phyloP scores from a whole-genome alignment of 2,888 invertebrate genomes.

The Pammene aurita region DNA sequence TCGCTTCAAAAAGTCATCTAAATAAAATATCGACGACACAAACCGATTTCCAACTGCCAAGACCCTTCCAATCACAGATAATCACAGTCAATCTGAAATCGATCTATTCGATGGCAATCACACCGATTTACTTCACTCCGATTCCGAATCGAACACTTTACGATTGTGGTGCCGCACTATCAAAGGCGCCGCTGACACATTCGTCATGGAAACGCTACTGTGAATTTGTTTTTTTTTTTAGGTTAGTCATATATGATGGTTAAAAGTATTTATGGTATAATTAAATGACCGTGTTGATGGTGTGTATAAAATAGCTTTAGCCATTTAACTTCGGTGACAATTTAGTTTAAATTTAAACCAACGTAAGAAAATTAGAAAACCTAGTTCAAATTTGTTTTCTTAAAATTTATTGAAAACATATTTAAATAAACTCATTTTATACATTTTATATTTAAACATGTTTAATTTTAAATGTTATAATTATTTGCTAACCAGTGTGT shows the following conservation, averaged over 20 bases:
- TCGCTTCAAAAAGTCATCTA: constrained; percentile 18
- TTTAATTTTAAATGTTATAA: too few relatives aligned
- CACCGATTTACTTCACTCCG: constrained; percentile 69
- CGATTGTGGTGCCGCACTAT: constrained; percentile 56
- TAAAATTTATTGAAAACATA: too few relatives aligned
- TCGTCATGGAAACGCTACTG: constrained; percentile 67
- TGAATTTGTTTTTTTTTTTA: constrained; percentile 51
- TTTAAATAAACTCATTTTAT: too few relatives aligned
- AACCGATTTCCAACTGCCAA: constrained; percentile 41
- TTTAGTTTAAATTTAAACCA: neutral
- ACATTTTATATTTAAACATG: too few relatives aligned
- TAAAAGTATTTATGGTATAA: constrained; percentile 4
- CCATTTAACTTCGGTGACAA: neutral
- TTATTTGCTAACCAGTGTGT: too few relatives aligned
- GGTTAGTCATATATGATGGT: constrained; percentile 29
- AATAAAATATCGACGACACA: constrained; percentile 26
- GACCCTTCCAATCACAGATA: constrained; percentile 50
- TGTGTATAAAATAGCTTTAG: neutral
- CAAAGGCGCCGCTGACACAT: constrained; percentile 52
- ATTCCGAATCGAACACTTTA: constrained; percentile 62
- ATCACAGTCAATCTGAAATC: constrained; percentile 65
- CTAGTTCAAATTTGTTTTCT: too few relatives aligned
- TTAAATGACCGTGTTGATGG: constrained; percentile 3
- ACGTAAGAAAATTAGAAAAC: neutral
- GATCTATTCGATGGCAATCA: constrained; percentile 65